Evolutionary conservation across 2,797 vertebrate genomes (phyloP), one percentile per base, ranked within the genome.

Genomic region (Notolepis coatsorum): DNA sequence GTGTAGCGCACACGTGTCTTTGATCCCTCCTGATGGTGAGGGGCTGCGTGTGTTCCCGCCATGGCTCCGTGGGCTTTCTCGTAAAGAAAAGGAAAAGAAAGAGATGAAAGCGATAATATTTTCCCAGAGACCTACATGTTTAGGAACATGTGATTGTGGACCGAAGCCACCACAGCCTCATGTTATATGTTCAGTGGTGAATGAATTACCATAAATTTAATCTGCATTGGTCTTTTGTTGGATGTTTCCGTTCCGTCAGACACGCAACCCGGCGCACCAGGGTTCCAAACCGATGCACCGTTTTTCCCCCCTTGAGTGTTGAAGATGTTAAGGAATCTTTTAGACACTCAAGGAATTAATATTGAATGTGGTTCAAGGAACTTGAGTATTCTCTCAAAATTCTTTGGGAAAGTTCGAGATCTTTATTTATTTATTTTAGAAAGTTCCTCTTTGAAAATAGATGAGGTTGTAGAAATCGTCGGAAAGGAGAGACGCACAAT

Each of bases 1-100:
- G 31, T 47, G 15, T n/a, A n/a, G 59, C 51, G 55, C 55, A 42
- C 35, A 38, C 7, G 55, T 30, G 55, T 52, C 43, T 39, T 68
- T 54, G 57, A 24, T n/a, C 31, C 30, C 43, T 57, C n/a, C 43
- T 33, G 15, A 9, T 13, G 24, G 4, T 35, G 53, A 39, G 4
- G 10, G 3, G 35, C 21, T 62, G 53, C 42, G 46, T 54, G 62
- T 62, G 3, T 39, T 17, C 8, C 35, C 24, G 25, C 31, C 23
- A 27, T 25, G 23, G 13, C 37, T 54, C 4, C 5, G 8, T 8
- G 38, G 13, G 13, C n/a, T n/a, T n/a, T n/a, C n/a, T n/a, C n/a
- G n/a, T n/a, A n/a, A n/a, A n/a, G n/a, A n/a, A n/a, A n/a, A n/a
- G n/a, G n/a, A n/a, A n/a, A n/a, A n/a, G n/a, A n/a, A n/a, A n/a